Conservation (phyloP, 2,888 invertebrate genomes). For the Drosophila hamatofila region DNA sequence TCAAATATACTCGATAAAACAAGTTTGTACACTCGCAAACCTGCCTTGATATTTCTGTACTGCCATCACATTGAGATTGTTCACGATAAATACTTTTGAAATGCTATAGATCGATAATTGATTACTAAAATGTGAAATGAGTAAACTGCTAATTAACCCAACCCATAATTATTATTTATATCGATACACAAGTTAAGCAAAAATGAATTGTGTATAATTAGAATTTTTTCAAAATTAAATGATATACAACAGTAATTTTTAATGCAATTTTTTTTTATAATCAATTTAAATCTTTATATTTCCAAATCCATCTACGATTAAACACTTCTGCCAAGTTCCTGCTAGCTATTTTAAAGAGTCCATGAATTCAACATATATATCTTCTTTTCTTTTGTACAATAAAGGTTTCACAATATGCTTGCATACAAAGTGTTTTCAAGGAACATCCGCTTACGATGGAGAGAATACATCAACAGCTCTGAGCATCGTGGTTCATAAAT, state of each 20-base stretch:
- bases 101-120: not conserved
- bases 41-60: not conserved
- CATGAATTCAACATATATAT: too few relatives aligned
- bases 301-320: not conserved
- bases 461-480: conserved; percentile 2
- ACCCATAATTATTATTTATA: not conserved
- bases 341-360: too few relatives aligned
- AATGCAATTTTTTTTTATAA: not conserved
- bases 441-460: not conserved
- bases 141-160: not conserved
- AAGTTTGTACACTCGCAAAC: not conserved
- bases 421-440: not conserved
- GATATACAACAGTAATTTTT: too few relatives aligned
- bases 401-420: not conserved
- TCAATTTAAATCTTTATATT: not conserved
- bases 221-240: not conserved
- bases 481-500: not conserved
- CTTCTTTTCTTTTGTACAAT: not conserved
- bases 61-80: not conserved
- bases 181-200: not conserved
- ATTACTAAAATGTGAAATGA: not conserved
- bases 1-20: not conserved
- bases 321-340: not conserved
- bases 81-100: not conserved
- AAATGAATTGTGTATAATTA: not conserved